A percentile compares a stretch with the other conserved stretches of the same genome.
phyloP scores from a whole-genome alignment of 2,888 invertebrate species.

The Cryptosula pallasiana region DNA sequence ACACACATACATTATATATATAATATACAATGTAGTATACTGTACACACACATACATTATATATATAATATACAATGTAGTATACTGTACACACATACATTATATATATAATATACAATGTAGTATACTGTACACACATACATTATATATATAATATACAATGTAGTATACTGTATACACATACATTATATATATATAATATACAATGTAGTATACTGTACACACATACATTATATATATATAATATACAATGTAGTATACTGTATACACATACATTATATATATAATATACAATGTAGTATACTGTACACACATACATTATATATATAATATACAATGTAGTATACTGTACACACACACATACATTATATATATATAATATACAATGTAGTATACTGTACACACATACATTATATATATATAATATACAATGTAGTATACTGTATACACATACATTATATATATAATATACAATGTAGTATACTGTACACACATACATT shows the following conservation, averaged over 20 bases:
- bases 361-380: constrained; percentile 15
- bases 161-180: background rate
- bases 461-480: too few relatives aligned
- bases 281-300: background rate
- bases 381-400: background rate
- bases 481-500: background rate
- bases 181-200: background rate
- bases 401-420: background rate
- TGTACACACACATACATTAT: background rate
- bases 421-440: too few relatives aligned
- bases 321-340: background rate
- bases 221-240: background rate
- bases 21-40: background rate
- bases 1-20: background rate
- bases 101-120: background rate
- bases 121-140: background rate
- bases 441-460: too few relatives aligned
- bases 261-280: background rate
- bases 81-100: background rate
- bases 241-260: background rate
- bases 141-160: background rate
- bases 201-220: background rate
- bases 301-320: background rate
- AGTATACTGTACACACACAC: background rate
- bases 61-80: background rate